Percentiles rank a stretch among this genome's conserved stretches.
These are phyloP conservation scores for Zoanthus solanderi DNA, from an alignment of 92 coral and sea anemone species.

Conservation along the genomic window DNA sequence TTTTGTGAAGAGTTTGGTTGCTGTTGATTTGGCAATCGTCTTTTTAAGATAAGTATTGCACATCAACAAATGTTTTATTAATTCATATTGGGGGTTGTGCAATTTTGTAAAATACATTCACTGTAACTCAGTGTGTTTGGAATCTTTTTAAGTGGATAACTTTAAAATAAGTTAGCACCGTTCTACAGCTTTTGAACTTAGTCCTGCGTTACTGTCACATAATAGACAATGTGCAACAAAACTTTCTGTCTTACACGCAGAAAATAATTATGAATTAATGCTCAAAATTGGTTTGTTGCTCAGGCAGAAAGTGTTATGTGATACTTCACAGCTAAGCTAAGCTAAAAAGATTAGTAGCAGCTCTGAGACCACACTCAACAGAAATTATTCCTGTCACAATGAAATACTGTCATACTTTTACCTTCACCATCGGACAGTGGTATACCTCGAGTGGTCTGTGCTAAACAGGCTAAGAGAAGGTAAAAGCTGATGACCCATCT, in stretches of 20 bases:
- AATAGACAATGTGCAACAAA: background rate
- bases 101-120: no score
- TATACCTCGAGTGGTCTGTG: background rate
- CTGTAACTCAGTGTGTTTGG: no score
- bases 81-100: no score
- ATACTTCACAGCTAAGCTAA: background rate
- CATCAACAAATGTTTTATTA: no score
- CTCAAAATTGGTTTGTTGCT: background rate
- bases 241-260: background rate
- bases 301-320: slow-evolving; percentile 19
- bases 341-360: background rate
- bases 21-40: no score
- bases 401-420: background rate
- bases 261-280: background rate
- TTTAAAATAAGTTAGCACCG: no score
- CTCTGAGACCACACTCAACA: background rate
- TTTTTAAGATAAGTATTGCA: no score
- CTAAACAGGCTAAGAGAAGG: slow-evolving; percentile 14
- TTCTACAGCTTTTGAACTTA: no score
- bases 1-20: no score
- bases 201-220: background rate
- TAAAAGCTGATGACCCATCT: slow-evolving; percentile 10
- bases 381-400: background rate
- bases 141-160: no score
- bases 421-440: slow-evolving; percentile 34